Evolutionary conservation across 2,113 vertebrate genomes (phyloP).

Genomic region (Fregetta grallaria): DNA sequence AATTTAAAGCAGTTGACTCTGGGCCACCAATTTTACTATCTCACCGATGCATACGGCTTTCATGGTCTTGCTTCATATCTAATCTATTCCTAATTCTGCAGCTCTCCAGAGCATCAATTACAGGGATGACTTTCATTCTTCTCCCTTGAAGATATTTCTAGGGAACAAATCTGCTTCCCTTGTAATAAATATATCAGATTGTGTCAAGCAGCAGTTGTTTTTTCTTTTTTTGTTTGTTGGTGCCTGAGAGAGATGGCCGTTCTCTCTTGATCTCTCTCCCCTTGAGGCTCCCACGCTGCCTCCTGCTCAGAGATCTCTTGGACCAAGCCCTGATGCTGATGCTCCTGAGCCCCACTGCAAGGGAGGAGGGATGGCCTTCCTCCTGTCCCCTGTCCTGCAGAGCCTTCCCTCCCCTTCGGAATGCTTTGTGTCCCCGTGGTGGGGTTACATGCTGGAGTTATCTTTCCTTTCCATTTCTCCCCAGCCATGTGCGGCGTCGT

Average conservation of each 20-base stretch:
- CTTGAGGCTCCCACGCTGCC: not conserved
- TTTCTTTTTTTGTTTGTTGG: not conserved
- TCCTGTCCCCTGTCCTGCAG: not conserved
- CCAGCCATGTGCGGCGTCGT: slow-evolving; percentile 85
- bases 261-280: not conserved
- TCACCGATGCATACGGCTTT: not conserved
- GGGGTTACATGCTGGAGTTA: not conserved
- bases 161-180: not conserved
- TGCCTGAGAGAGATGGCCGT: not conserved
- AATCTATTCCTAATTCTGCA: not conserved
- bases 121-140: not conserved
- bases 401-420: not conserved
- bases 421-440: accelerated
- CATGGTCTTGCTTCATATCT: not conserved
- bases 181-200: not conserved
- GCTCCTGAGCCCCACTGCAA: not conserved
- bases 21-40: not conserved
- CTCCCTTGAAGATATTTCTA: not conserved
- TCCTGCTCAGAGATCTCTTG: not conserved
- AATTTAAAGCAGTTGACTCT: not conserved
- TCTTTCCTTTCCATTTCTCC: not conserved
- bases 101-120: not conserved
- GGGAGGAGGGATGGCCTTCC: not conserved
- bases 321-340: not conserved
- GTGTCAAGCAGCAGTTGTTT: not conserved